These are phyloP conservation scores for Anastatus disparis DNA, from an alignment of 1,140 invertebrate genomes.

Conservation along the genomic window DNA sequence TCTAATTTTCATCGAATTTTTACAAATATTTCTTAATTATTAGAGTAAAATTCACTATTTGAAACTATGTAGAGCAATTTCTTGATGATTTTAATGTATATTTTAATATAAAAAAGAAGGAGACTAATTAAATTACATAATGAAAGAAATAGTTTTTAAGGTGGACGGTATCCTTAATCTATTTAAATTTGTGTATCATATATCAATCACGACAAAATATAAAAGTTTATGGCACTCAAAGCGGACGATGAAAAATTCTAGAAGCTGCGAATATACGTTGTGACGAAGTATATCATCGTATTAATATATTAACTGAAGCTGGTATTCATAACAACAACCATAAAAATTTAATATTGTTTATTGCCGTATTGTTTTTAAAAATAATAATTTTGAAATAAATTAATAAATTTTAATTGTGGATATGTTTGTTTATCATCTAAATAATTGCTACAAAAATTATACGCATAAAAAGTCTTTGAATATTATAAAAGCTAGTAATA, in stretches of 20 bases:
- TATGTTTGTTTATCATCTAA: background rate
- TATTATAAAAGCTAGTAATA: background rate
- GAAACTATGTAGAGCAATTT: too few species aligned
- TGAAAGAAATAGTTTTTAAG: too few species aligned
- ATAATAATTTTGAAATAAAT: background rate
- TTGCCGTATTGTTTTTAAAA: background rate
- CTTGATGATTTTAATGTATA: too few species aligned
- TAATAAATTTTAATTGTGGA: background rate
- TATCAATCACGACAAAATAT: background rate
- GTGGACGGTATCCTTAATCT: too few species aligned
- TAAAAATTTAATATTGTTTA: background rate
- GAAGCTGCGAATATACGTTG: background rate
- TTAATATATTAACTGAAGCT: background rate
- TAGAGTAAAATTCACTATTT: too few species aligned
- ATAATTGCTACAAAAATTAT: background rate
- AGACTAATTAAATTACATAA: too few species aligned
- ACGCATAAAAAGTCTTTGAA: background rate
- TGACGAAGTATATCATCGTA: background rate
- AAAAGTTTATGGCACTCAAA: background rate
- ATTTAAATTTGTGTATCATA: too few species aligned
- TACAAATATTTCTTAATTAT: too few species aligned
- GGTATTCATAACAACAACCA: background rate
- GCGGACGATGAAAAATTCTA: background rate
- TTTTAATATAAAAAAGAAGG: too few species aligned
- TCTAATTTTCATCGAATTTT: too few species aligned